Evolutionary conservation across 2,888 invertebrate genomes (phyloP).

Genomic region (Leptopterna dolabrata): DNA sequence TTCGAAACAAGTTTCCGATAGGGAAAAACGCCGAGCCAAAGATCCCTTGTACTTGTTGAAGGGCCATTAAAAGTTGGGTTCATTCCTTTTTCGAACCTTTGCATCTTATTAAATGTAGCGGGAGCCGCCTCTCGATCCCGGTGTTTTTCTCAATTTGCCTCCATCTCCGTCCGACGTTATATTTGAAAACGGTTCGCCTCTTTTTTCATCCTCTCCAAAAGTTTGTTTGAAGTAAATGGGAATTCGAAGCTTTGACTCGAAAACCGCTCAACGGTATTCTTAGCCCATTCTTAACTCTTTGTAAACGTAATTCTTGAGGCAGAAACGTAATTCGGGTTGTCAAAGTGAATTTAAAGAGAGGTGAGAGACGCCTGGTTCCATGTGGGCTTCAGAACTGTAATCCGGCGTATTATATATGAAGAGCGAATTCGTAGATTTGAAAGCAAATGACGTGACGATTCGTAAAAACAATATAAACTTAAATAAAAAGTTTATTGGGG

Average conservation of each 20-base stretch:
- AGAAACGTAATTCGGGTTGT: too few species aligned
- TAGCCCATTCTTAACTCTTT: too few species aligned
- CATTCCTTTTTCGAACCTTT: slow-evolving; percentile 37
- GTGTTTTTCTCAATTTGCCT: slow-evolving; percentile 27
- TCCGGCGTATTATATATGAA: too few species aligned
- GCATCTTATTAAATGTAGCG: slow-evolving; percentile 45
- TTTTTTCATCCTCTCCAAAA: not conserved
- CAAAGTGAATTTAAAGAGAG: too few species aligned
- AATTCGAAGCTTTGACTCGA: not conserved
- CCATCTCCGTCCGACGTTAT: not conserved
- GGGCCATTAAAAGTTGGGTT: slow-evolving; percentile 48
- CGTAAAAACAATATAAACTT: too few species aligned
- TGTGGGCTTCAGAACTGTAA: too few species aligned
- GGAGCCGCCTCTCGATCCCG: not conserved
- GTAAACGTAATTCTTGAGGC: too few species aligned
- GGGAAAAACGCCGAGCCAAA: slow-evolving; percentile 8
- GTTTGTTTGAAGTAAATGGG: slow-evolving; percentile 33
- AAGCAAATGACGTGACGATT: too few species aligned
- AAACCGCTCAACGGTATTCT: not conserved
- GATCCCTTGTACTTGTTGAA: slow-evolving; percentile 40
- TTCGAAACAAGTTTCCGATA: slow-evolving; percentile 15
- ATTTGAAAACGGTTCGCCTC: not conserved
- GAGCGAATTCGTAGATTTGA: too few species aligned
- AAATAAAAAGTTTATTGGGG: too few species aligned
- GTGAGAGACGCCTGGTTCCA: too few species aligned